A percentile compares a stretch with the other conserved stretches of the same genome.
These are phyloP conservation scores for Phyllotreta striolata DNA, from an alignment of 2,888 invertebrate species.

Conservation along the genomic window DNA sequence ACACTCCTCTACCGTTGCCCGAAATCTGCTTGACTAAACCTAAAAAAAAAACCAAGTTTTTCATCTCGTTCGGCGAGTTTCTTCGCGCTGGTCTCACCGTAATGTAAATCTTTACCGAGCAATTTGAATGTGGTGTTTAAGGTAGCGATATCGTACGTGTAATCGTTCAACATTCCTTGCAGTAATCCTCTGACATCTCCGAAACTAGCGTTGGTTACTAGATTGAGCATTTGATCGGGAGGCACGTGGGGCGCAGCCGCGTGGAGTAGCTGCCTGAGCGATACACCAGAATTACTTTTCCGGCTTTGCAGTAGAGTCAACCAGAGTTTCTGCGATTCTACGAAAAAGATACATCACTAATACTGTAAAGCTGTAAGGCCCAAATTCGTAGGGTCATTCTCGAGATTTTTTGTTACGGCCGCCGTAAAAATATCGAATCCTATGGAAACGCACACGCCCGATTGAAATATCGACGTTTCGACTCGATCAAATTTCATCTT, in stretches of 20 bases:
- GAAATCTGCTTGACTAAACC: slow-evolving; percentile 57
- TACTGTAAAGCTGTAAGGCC: no score
- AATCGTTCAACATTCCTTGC: slow-evolving; percentile 77
- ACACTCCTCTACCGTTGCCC: slow-evolving; percentile 54
- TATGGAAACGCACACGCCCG: no score
- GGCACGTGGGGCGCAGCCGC: slow-evolving; percentile 67
- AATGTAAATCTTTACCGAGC: slow-evolving; percentile 74
- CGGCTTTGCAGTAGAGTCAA: slow-evolving; percentile 62
- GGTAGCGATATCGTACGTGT: slow-evolving; percentile 77
- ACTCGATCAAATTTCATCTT: no score
- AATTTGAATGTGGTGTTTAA: slow-evolving; percentile 73
- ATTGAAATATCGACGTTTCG: no score
- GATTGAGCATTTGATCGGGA: slow-evolving; percentile 67
- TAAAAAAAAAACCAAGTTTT: slow-evolving; percentile 45
- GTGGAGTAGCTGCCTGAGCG: slow-evolving; percentile 63
- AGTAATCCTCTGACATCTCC: slow-evolving; percentile 69
- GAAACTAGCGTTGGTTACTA: slow-evolving; percentile 68
- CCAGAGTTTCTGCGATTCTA: slow-evolving; percentile 63
- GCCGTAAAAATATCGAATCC: no score
- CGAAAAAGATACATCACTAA: background rate
- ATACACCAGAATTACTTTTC: slow-evolving; percentile 58
- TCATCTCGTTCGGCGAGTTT: slow-evolving; percentile 1
- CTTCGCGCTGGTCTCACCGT: no score
- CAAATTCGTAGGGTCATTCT: no score
- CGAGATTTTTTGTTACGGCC: no score